Evolutionary conservation across 64 coral and sea anemone genomes (phyloP).

Genomic region (Stichodactyla helianthus): DNA sequence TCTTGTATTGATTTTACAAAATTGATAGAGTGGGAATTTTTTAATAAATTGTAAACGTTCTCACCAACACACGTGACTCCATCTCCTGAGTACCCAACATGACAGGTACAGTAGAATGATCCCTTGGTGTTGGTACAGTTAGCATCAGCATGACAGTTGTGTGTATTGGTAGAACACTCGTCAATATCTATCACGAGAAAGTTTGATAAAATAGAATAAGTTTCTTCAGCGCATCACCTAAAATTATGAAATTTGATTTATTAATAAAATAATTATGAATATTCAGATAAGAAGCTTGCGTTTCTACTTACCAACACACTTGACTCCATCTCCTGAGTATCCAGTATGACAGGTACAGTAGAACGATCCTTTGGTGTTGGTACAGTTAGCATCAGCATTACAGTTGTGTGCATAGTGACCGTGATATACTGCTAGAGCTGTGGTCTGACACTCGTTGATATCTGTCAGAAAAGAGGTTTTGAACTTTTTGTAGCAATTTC

Average conservation of each 20-base stretch:
- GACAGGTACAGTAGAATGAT: constrained; percentile 82
- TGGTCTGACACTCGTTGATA: constrained; percentile 41
- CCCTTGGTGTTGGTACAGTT: constrained; percentile 86
- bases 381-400: constrained; percentile 66
- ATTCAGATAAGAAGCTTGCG: constrained; percentile 10
- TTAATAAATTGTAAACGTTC: neutral
- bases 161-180: constrained; percentile 42
- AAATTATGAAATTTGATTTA: neutral
- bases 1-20: neutral
- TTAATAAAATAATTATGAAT: constrained; percentile 52
- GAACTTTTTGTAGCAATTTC: neutral
- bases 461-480: constrained; percentile 7
- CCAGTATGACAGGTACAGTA: constrained; percentile 75
- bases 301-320: constrained; percentile 45
- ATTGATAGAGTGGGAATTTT: too few species aligned
- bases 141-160: constrained; percentile 55
- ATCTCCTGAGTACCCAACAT: constrained; percentile 68
- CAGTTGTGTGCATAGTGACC: constrained; percentile 62
- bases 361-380: constrained; percentile 72
- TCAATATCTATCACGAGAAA: constrained; percentile 41
- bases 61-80: constrained; percentile 65
- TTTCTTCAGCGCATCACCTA: too few species aligned
- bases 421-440: constrained; percentile 31
- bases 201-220: too few species aligned
- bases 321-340: constrained; percentile 74